phyloP scores from a whole-genome alignment of 53 echinoderm and acorn worm species.

The Mesocentrotus franciscanus region DNA sequence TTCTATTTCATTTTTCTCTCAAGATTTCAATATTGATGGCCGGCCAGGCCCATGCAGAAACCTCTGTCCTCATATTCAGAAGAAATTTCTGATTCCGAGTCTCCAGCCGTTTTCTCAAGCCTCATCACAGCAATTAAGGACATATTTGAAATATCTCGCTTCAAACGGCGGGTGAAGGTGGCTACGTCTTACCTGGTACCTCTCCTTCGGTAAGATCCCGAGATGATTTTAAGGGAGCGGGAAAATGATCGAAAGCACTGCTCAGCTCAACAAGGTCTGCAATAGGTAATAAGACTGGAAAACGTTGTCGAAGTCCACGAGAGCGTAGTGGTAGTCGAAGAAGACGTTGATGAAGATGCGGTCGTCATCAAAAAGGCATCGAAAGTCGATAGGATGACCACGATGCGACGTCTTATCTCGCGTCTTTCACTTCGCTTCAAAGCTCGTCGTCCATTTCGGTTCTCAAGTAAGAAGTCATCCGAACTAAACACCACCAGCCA shows the following conservation, averaged over 20 bases:
- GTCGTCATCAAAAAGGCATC: not conserved
- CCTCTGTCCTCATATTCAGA: not conserved
- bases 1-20: not conserved
- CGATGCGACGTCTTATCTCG: not conserved
- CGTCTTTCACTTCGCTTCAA: not conserved
- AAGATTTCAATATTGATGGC: not conserved
- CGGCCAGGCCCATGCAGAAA: too few relatives aligned
- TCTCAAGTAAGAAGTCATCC: conserved; percentile 1
- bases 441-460: not conserved
- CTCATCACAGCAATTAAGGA: not conserved
- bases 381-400: not conserved
- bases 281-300: not conserved
- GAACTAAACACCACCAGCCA: not conserved
- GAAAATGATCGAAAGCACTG: not conserved
- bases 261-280: not conserved
- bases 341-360: not conserved
- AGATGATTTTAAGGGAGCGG: not conserved
- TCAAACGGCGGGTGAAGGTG: not conserved
- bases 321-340: not conserved
- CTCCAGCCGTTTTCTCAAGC: too few relatives aligned
- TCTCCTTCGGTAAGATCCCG: not conserved
- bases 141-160: not conserved
- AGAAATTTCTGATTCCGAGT: not conserved
- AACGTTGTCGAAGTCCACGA: not conserved
- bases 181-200: conserved; percentile 13